Evolutionary conservation across 2,888 invertebrate genomes (phyloP), one percentile per base, ranked within the genome.

Genomic region (Eutolmus rufibarbis): DNA sequence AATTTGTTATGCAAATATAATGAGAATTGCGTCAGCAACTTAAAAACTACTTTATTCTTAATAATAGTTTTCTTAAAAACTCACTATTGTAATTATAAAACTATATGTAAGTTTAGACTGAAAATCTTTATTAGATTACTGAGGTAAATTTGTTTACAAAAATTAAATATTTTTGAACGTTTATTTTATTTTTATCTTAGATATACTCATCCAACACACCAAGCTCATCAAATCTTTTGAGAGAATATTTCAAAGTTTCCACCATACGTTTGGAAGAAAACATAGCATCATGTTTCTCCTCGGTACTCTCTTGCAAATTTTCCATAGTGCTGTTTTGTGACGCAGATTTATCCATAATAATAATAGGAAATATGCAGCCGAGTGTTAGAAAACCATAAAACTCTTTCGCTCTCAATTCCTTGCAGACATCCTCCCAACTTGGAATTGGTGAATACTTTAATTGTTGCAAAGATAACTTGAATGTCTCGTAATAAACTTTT

Each of bases 261-360:
- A 90, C 90, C 43, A 92, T 91, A 88, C 92, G 91, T 89, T 92
- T 92, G 1, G 92, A 92, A 57, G 91, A 89, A 90, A 92, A 92
- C 92, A 92, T 92, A 74, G 90, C 86, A 86, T 92, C 90, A 0
- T 91, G 91, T 89, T 92, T 92, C n/a, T 87, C 87, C 88, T 91
- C 91, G 0, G 88, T 81, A 28, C 23, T 84, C 1, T 79, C 57
- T 2, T 37, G 37, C 16, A 89, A 88, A 19, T 74, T 78, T 31
- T 89, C 89, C 2, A 89, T 66, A 4, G 84, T 87, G 74, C 81
- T 89, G 51, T 89, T 88, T 8, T 85, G 86, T 0, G 89, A 89
- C 4, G 85, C 86, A 40, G 76, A 66, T 57, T 79, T 88, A n/a
- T 89, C 89, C 87, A 90, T 88, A 2, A 88, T 84, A 0, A 89